Evolutionary conservation across 2,888 invertebrate genomes (phyloP).

Genomic region (Bruchidius siliquastri): DNA sequence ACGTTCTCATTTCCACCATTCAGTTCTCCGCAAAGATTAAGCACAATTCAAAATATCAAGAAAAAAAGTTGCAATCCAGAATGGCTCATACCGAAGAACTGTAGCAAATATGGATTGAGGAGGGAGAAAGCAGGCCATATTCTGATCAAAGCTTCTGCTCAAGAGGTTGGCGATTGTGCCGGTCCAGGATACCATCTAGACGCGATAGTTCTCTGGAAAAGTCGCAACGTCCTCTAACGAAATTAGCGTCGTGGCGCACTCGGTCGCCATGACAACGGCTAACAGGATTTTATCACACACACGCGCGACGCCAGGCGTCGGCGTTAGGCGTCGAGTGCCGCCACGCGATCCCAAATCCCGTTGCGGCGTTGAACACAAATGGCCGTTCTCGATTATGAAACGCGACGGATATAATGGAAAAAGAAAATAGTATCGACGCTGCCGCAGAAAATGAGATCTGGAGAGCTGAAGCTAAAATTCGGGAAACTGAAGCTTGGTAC

Average conservation of each 20-base stretch:
- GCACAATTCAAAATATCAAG: too few relatives aligned
- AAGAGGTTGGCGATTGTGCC: too few relatives aligned
- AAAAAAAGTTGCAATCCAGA: too few relatives aligned
- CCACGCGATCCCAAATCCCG: slow-evolving; percentile 16
- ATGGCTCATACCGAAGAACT: too few relatives aligned
- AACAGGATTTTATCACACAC: slow-evolving; percentile 37
- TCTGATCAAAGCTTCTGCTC: too few relatives aligned
- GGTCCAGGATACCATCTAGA: not conserved
- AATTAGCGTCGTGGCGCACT: slow-evolving; percentile 25
- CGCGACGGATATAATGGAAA: not conserved
- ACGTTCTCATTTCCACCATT: too few relatives aligned
- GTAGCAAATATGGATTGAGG: too few relatives aligned
- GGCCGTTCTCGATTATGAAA: not conserved
- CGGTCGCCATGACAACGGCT: slow-evolving; percentile 35
- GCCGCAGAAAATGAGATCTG: not conserved
- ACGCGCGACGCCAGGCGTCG: slow-evolving; percentile 8
- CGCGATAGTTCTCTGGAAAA: not conserved
- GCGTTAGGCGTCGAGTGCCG: not conserved
- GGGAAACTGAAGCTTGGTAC: not conserved
- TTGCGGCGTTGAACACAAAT: not conserved
- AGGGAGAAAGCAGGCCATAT: too few relatives aligned
- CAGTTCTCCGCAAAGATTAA: too few relatives aligned
- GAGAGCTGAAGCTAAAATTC: not conserved
- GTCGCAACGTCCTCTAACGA: slow-evolving; percentile 29
- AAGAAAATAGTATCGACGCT: not conserved